Base-by-base conservation (phyloP, 2,888 invertebrate genomes). In the Eupelmus urozonus region DNA sequence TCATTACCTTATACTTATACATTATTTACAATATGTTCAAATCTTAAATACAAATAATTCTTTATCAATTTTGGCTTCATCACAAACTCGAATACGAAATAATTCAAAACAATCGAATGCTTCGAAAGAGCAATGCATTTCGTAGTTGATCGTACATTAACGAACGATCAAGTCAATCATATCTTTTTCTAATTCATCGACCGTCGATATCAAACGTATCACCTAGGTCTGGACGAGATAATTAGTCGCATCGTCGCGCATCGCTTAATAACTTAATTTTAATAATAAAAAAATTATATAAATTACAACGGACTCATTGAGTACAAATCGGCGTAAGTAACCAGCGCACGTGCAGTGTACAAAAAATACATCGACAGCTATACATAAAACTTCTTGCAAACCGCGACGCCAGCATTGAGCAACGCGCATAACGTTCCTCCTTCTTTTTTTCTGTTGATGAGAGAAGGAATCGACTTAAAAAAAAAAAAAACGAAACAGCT, bases 81-180 rank as follows among this genome's bases (percentile, higher is more conserved):
- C 9, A 34, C 34, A 34, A 34, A 5, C 9, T 34, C 3, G 9
- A 34, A 34, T 5, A 34, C 34, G 3, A 9, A 5, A 34, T 34
- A 34, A 34, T 29, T n/a, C 1, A 11, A 60, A 40, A 70, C 13
- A 78, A 82, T 80, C 78, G 76, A 81, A 79, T 80, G 79, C 80
- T 81, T 78, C 77, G 79, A 76, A 80, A 77, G 78, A 81, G 67
- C 80, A 76, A 79, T 80, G 79, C 81, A 81, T 80, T 78, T 81
- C 73, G 49, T 66, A 74, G 74, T 45, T 45, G 40, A 23, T 45
- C 55, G 40, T 73, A 16, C 45, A n/a, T 3, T 16, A 23, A 42
- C 25, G 18, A 53, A 29, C 42, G 1, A 65, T 7, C 45, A 27
- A 49, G 18, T 49, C 18, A 55, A 67, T 23, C 11, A 69, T 53